Base-by-base conservation (phyloP, 2,888 invertebrate species). In the Spodoptera littoralis region DNA sequence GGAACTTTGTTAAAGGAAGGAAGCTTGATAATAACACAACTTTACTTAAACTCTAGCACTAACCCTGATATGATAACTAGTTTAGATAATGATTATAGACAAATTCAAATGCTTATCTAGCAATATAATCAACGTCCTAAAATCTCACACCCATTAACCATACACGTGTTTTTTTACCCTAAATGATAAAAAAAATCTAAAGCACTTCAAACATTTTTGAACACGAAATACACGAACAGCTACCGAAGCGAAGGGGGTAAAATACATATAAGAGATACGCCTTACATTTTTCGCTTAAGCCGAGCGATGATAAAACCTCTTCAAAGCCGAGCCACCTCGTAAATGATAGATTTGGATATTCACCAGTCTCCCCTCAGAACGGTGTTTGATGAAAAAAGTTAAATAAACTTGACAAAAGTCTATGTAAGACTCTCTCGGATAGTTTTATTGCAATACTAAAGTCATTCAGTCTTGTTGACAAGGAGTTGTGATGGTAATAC, bases 301-400 rank as follows among this genome's bases (percentile, higher is more conserved):
- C 24, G n/a, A 30, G 24, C 9, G 48, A 48, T 27, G n/a, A 48
- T 36, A 48, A 69, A 36, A 22, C 11, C 22, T 11, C 44, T 18
- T 24, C 53, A 8, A 11, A 70, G 43, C 27, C 42, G n/a, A 50
- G 42, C 42, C 11, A 51, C 60, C n/a, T 11, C 48, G 49, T 57
- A 58, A 60, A 54, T 48, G 42, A 60, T 50, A 69, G 71, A 64
- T 68, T 65, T 69, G 49, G 57, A 65, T 69, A 69, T 64, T 57
- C 49, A 11, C 44, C 60, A n/a, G 50, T 11, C 6, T 42, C 42
- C 42, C 36, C 27, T 30, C 46, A 36, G 30, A 48, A 61, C 47
- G 41, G 56, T 41, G 52, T 27, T 13, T 64, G 65, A 69, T 69
- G 68, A 65, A 69, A 69, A 69, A 69, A 71, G 68, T 71, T 69